phyloP scores from a whole-genome alignment of 2,888 invertebrate genomes.

The Sinohyriopsis cumingii region DNA sequence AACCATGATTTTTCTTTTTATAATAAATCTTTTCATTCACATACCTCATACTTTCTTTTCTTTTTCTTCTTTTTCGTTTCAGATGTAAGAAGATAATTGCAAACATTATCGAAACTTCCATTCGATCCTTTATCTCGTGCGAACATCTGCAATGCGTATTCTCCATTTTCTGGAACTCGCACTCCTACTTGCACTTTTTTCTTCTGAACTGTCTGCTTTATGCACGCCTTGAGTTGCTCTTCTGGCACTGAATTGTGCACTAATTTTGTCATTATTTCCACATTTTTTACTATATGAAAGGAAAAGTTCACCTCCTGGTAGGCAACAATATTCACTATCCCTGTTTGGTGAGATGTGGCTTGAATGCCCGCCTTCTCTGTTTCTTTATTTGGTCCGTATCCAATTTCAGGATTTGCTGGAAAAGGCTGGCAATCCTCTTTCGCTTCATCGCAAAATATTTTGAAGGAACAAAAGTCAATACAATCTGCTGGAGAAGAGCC shows the following conservation, averaged over 20 bases:
- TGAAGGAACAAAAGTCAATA: conserved; percentile 25
- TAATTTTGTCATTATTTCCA: conserved; percentile 17
- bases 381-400: conserved; percentile 38
- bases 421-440: conserved; percentile 18
- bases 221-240: conserved; percentile 7
- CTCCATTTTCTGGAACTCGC: conserved; percentile 29
- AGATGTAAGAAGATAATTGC: conserved; percentile 35
- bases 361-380: conserved; percentile 20
- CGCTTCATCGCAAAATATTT: conserved; percentile 22
- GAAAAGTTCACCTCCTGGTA: conserved; percentile 17
- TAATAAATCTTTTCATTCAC: not conserved
- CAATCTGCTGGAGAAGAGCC: conserved; percentile 8
- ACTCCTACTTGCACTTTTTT: conserved; percentile 19
- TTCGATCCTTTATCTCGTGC: conserved; percentile 23
- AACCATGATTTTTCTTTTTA: no score
- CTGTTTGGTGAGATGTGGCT: conserved; percentile 20
- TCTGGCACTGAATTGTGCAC: conserved; percentile 10
- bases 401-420: conserved; percentile 25
- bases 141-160: conserved; percentile 33
- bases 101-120: conserved; percentile 24
- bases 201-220: conserved; percentile 11
- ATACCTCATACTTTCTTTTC: conserved; percentile 24
- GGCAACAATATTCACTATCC: conserved; percentile 20
- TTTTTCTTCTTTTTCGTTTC: conserved; percentile 24
- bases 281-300: conserved; percentile 12